A percentile compares a stretch with the other conserved stretches of the same genome.
phyloP scores from a whole-genome alignment of 2,797 vertebrate species.

The Danio kyathit region DNA sequence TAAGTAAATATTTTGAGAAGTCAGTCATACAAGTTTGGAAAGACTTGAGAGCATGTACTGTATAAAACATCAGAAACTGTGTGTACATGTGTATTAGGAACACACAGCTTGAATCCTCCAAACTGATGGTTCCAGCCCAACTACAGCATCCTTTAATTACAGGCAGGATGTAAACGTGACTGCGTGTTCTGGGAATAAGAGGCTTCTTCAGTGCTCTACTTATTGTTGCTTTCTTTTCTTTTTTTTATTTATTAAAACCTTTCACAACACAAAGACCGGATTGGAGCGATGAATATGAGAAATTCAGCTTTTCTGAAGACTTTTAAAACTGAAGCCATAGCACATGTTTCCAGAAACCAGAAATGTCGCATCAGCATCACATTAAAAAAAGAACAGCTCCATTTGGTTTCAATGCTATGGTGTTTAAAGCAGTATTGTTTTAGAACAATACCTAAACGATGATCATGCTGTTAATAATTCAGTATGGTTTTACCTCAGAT shows the following conservation, averaged over 20 bases:
- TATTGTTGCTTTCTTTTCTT: slow-evolving; percentile 63
- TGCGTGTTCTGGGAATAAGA: slow-evolving; percentile 64
- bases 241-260: slow-evolving; percentile 47
- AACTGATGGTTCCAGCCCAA: slow-evolving; percentile 32
- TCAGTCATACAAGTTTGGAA: neutral
- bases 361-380: neutral
- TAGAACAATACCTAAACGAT: neutral
- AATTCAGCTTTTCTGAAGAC: neutral
- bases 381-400: neutral
- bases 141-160: slow-evolving; percentile 70
- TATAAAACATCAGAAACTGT: neutral
- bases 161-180: slow-evolving; percentile 58
- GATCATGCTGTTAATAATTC: neutral
- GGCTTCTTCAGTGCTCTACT: slow-evolving; percentile 68
- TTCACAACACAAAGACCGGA: slow-evolving; percentile 12
- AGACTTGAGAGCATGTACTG: neutral
- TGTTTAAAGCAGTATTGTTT: neutral
- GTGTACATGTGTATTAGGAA: slow-evolving; percentile 14
- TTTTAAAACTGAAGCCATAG: slow-evolving; percentile 26
- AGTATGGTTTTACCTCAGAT: neutral
- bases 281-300: neutral
- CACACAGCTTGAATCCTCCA: slow-evolving; percentile 27
- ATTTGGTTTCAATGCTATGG: neutral
- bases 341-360: slow-evolving; percentile 30
- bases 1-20: neutral